Conservation (phyloP, 2,888 invertebrate genomes). For the Ditula angustiorana region DNA sequence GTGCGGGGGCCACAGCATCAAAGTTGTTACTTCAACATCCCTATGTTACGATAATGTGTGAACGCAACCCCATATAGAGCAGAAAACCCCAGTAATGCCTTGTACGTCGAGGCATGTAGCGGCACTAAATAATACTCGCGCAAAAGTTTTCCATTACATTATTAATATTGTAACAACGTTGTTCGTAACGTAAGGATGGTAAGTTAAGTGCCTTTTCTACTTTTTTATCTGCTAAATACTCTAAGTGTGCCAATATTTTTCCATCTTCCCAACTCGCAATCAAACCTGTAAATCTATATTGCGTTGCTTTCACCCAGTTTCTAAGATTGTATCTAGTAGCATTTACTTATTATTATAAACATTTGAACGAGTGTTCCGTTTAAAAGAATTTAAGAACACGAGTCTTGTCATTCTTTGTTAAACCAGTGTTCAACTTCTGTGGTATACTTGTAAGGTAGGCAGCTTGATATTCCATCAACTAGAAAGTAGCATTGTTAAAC, state of each 20-base stretch:
- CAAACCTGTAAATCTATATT: conserved; percentile 44
- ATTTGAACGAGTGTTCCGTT: neutral
- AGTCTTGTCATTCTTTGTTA: conserved; percentile 31
- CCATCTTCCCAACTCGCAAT: conserved; percentile 52
- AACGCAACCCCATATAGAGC: conserved; percentile 8
- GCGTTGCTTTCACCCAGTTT: conserved; percentile 4
- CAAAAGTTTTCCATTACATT: neutral
- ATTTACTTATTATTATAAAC: too few species aligned
- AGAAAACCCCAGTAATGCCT: neutral
- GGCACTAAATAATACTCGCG: conserved; percentile 17
- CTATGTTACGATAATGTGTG: conserved; percentile 48
- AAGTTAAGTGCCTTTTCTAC: conserved; percentile 55
- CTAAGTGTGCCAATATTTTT: conserved; percentile 73
- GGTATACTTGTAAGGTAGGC: conserved; percentile 55
- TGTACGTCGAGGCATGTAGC: neutral
- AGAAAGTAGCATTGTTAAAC: conserved; percentile 49
- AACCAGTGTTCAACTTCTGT: conserved; percentile 69
- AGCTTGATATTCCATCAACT: conserved; percentile 62
- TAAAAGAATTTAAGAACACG: neutral
- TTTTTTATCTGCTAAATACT: conserved; percentile 64
- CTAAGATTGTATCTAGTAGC: neutral
- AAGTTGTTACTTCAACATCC: conserved; percentile 50
- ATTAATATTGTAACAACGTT: conserved; percentile 34
- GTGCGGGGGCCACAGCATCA: conserved; percentile 65
- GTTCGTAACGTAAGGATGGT: conserved; percentile 45